Percentiles rank a stretch among this genome's conserved stretches.
Conservation (phyloP, 1,140 invertebrate genomes). For the Cotesia typhae region DNA sequence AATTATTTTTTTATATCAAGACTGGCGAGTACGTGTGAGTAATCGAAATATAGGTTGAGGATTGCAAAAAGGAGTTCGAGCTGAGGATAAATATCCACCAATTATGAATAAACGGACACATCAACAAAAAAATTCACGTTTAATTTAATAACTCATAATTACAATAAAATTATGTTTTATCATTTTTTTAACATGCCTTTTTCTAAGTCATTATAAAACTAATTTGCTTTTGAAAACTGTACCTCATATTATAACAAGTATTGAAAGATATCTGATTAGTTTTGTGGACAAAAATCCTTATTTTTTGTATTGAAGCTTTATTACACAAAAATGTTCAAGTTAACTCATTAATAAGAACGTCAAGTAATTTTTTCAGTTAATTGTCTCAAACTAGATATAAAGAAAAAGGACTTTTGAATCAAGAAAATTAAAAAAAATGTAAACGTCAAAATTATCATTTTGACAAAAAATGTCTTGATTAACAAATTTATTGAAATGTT, state of each 20-base stretch:
- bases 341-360: too few species aligned
- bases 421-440: too few species aligned
- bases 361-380: too few species aligned
- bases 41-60: slow-evolving; percentile 41
- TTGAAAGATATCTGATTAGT: too few species aligned
- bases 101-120: slow-evolving; percentile 24
- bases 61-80: slow-evolving; percentile 39
- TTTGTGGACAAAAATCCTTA: too few species aligned
- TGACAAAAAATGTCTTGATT: too few species aligned
- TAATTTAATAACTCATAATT: slow-evolving; percentile 27
- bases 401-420: too few species aligned
- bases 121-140: slow-evolving; percentile 20
- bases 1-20: slow-evolving; percentile 42
- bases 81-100: slow-evolving; percentile 26
- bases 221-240: not conserved
- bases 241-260: not conserved
- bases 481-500: too few species aligned
- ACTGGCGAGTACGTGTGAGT: slow-evolving; percentile 36
- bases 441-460: too few species aligned
- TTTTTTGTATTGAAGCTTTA: too few species aligned
- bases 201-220: not conserved
- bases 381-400: too few species aligned
- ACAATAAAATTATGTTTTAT: slow-evolving; percentile 2
- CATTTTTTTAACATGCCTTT: not conserved
- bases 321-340: too few species aligned